Conservation (phyloP, 2,113 vertebrate genomes). For the Toxotes chatareus region DNA sequence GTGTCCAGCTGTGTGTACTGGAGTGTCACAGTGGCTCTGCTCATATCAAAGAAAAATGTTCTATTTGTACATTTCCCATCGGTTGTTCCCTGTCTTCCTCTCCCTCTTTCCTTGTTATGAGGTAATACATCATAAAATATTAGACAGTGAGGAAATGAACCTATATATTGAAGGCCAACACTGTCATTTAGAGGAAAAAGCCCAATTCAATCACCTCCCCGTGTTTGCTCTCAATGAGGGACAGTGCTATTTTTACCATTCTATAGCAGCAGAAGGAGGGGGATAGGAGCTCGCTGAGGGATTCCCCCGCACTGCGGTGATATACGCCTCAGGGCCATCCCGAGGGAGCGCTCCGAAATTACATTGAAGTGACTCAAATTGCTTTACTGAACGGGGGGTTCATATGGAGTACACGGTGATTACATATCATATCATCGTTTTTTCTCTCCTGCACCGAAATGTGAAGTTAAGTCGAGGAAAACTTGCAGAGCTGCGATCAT, state of each 20-base stretch:
- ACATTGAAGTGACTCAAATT: constrained; percentile 68
- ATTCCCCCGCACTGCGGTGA: constrained; percentile 71
- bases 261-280: constrained; percentile 48
- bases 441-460: not conserved
- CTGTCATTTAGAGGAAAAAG: constrained; percentile 39
- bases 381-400: constrained; percentile 53
- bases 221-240: constrained; percentile 47
- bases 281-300: constrained; percentile 52
- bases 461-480: constrained; percentile 20
- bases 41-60: constrained; percentile 7
- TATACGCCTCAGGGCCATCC: constrained; percentile 59
- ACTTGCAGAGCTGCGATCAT: constrained; percentile 12
- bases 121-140: constrained; percentile 61
- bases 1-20: not conserved
- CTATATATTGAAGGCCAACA: constrained; percentile 24
- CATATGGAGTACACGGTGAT: constrained; percentile 56
- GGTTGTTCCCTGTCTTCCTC: not conserved
- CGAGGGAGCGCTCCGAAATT: constrained; percentile 54
- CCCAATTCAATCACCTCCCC: constrained; percentile 49
- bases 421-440: constrained; percentile 27
- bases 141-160: constrained; percentile 59
- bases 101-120: constrained; percentile 48
- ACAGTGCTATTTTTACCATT: constrained; percentile 68
- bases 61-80: constrained; percentile 32
- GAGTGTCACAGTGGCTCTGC: not conserved